phyloP scores from a whole-genome alignment of 1,140 invertebrate species.

The Lepidotrigona ventralis region DNA sequence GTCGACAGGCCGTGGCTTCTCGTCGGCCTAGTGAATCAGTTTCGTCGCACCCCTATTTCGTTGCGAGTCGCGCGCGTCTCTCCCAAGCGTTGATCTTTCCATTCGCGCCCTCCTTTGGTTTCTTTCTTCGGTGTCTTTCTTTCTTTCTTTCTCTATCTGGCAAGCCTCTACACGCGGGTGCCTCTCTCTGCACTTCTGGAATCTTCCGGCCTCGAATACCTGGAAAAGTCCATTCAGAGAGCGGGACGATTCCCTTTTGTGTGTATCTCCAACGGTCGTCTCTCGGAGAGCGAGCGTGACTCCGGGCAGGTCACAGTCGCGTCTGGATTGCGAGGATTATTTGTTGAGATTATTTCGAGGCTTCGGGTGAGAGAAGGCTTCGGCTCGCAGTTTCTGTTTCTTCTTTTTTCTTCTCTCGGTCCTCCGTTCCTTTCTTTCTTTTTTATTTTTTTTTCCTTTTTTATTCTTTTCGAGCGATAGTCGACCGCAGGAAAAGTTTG shows the following conservation, averaged over 20 bases:
- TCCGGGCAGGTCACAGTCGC: not conserved
- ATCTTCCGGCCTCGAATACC: conserved; percentile 30
- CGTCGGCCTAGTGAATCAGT: conserved; percentile 70
- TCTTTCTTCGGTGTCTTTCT: not conserved
- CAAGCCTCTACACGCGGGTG: not conserved
- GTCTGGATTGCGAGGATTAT: conserved; percentile 35
- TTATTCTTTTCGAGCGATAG: too few species aligned
- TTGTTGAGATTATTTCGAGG: conserved; percentile 35
- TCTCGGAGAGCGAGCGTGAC: conserved; percentile 18
- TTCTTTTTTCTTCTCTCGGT: too few species aligned
- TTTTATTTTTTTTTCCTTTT: not conserved
- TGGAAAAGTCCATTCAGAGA: conserved; percentile 50
- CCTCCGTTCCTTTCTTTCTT: too few species aligned
- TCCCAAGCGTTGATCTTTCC: not conserved
- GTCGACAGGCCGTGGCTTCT: conserved; percentile 47
- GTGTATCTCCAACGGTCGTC: conserved; percentile 36
- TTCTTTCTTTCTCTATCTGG: too few species aligned
- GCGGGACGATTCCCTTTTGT: conserved; percentile 27
- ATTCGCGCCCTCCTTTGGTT: not conserved
- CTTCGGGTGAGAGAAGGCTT: not conserved
- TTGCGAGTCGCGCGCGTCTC: not conserved
- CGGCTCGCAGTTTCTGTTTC: not conserved
- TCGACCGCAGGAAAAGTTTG: not conserved
- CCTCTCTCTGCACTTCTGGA: not conserved
- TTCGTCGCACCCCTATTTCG: conserved; percentile 32